phyloP scores from a whole-genome alignment of 2,797 vertebrate genomes.

The Sebastes nivosus region DNA sequence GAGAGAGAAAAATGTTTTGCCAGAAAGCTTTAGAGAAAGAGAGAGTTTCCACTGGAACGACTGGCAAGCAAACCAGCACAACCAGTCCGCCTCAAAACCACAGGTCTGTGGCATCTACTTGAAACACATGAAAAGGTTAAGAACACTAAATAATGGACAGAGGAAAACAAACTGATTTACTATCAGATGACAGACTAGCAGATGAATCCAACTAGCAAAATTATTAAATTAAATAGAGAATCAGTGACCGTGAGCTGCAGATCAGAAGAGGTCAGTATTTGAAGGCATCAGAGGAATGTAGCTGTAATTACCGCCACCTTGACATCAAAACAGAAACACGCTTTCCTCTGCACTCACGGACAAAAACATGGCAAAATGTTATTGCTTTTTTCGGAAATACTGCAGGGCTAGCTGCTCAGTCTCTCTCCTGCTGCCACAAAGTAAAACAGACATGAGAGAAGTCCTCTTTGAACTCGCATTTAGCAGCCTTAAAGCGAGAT shows the following conservation, averaged over 20 bases:
- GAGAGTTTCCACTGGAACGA: constrained; percentile 54
- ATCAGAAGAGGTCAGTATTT: constrained; percentile 7
- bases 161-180: neutral
- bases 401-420: neutral
- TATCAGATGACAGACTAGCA: neutral
- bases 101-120: constrained; percentile 18
- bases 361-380: constrained; percentile 6
- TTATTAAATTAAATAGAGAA: neutral
- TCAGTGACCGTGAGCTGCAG: constrained; percentile 2
- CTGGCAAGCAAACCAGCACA: constrained; percentile 41
- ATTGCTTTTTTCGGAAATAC: constrained; percentile 5
- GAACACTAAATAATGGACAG: neutral
- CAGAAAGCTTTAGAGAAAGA: constrained; percentile 3
- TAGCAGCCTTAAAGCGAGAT: neutral
- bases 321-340: constrained; percentile 15
- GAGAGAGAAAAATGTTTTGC: constrained; percentile 1
- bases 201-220: neutral
- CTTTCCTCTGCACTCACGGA: neutral
- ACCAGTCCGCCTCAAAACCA: constrained; percentile 39
- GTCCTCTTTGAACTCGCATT: neutral
- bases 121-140: constrained; percentile 16
- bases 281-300: neutral
- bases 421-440: neutral
- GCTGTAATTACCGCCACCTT: constrained; percentile 8
- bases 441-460: neutral